Percentiles rank a stretch among this genome's conserved stretches.
These are phyloP conservation scores for Hermaeophaga mercurialis DNA, from an alignment of 2,888 invertebrate species.

Conservation along the genomic window DNA sequence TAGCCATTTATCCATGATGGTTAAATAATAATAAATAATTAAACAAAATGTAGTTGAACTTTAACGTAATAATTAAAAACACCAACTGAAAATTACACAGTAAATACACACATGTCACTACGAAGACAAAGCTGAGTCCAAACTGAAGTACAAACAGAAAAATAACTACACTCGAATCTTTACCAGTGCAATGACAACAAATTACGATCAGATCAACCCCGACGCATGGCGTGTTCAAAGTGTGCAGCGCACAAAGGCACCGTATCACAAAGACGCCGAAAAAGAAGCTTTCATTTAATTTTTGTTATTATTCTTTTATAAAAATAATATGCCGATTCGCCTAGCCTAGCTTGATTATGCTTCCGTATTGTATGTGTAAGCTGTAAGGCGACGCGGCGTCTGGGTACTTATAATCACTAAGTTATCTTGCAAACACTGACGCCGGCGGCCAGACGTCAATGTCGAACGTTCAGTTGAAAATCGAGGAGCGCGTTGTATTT, in stretches of 20 bases:
- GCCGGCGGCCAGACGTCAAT: constrained; percentile 10
- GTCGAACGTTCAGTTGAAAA: constrained; percentile 6
- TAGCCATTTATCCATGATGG: constrained; percentile 14
- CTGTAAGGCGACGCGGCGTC: too few species aligned
- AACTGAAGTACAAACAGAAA: constrained; percentile 11
- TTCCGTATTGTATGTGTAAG: too few species aligned
- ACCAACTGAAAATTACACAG: constrained; percentile 14
- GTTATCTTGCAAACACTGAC: constrained; percentile 13
- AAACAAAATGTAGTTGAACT: constrained; percentile 8
- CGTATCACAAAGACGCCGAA: too few species aligned
- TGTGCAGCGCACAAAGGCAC: too few species aligned
- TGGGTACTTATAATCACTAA: too few species aligned
- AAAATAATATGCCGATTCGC: too few species aligned
- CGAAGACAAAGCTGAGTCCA: constrained; percentile 9
- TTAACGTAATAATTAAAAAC: constrained; percentile 13
- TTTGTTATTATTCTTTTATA: too few species aligned
- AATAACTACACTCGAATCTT: constrained; percentile 14
- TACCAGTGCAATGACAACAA: constrained; percentile 13
- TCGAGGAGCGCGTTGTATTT: too few species aligned
- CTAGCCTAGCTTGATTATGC: too few species aligned
- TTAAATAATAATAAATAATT: constrained; percentile 13
- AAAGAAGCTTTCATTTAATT: too few species aligned
- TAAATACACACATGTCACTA: constrained; percentile 7
- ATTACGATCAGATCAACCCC: too few species aligned
- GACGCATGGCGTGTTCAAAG: too few species aligned